These are phyloP conservation scores for Allacma fusca DNA, from an alignment of 2,888 invertebrate genomes.

Conservation along the genomic window DNA sequence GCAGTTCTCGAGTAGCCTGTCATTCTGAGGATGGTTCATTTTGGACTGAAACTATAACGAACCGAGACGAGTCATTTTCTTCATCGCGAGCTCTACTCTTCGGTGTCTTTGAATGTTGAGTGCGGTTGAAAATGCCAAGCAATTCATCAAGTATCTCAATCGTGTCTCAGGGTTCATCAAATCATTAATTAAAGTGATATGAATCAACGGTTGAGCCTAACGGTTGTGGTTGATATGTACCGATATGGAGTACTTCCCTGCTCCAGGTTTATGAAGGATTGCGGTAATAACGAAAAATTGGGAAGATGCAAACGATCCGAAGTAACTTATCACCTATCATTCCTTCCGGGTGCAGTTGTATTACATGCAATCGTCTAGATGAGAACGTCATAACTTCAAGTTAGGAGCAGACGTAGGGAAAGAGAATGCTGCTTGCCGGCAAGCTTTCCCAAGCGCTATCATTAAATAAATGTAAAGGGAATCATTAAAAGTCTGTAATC, in stretches of 20 bases:
- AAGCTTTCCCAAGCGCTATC: background rate
- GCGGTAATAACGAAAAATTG: background rate
- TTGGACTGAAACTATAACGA: background rate
- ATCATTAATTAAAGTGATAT: slow-evolving; percentile 6
- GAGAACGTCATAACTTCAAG: background rate
- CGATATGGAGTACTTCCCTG: background rate
- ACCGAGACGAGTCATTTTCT: slow-evolving; percentile 1
- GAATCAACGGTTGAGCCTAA: background rate
- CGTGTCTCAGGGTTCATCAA: background rate
- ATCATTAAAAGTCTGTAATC: slow-evolving; percentile 26
- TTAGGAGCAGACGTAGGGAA: background rate
- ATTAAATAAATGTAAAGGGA: slow-evolving; percentile 17
- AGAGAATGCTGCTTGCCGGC: background rate
- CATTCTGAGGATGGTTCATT: background rate
- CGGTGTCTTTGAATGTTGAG: slow-evolving; percentile 2
- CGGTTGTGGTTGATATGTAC: too few relatives aligned
- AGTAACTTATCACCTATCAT: background rate
- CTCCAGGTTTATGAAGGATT: background rate
- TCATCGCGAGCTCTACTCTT: background rate
- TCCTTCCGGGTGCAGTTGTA: slow-evolving; percentile 2
- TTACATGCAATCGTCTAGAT: background rate
- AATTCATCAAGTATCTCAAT: background rate
- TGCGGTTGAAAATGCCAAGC: background rate
- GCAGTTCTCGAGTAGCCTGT: background rate
- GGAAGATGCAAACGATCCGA: background rate